Conservation (phyloP, 2,888 invertebrate genomes). For the Blomia tropicalis region DNA sequence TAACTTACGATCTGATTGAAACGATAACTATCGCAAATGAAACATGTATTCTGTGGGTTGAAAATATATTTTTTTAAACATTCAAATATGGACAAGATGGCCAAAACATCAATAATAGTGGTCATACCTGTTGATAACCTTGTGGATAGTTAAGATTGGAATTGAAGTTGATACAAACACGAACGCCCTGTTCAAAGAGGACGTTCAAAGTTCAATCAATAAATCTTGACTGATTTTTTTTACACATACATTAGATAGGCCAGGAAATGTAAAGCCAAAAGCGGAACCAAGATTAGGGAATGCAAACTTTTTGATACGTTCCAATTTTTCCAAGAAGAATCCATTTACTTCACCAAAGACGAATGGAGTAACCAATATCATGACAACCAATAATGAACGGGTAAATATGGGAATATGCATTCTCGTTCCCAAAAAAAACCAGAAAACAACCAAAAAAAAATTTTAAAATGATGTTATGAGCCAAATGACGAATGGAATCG, state of each 20-base stretch:
- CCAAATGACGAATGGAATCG: not conserved
- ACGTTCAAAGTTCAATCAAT: not conserved
- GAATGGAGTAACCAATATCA: not conserved
- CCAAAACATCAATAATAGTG: too few relatives aligned
- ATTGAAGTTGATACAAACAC: constrained; percentile 5
- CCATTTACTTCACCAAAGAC: not conserved
- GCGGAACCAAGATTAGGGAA: not conserved
- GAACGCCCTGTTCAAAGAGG: not conserved
- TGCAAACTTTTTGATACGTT: constrained; percentile 3
- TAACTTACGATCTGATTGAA: constrained; percentile 16
- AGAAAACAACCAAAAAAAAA: too few relatives aligned
- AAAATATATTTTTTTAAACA: too few relatives aligned
- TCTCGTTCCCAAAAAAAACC: too few relatives aligned
- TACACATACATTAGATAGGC: not conserved
- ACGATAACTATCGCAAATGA: constrained; percentile 14
- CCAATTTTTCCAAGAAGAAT: constrained; percentile 12
- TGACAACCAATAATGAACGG: not conserved
- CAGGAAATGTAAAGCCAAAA: not conserved
- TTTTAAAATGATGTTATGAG: too few relatives aligned
- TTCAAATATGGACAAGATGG: too few relatives aligned
- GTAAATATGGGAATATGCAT: not conserved
- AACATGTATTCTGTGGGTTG: constrained; percentile 9
- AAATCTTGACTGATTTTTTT: not conserved
- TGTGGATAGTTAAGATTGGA: constrained; percentile 7
- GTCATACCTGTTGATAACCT: constrained; percentile 13